A percentile compares a stretch with the other conserved stretches of the same genome.
Conservation (phyloP, 1,140 invertebrate genomes). For the Ips nitidus region DNA sequence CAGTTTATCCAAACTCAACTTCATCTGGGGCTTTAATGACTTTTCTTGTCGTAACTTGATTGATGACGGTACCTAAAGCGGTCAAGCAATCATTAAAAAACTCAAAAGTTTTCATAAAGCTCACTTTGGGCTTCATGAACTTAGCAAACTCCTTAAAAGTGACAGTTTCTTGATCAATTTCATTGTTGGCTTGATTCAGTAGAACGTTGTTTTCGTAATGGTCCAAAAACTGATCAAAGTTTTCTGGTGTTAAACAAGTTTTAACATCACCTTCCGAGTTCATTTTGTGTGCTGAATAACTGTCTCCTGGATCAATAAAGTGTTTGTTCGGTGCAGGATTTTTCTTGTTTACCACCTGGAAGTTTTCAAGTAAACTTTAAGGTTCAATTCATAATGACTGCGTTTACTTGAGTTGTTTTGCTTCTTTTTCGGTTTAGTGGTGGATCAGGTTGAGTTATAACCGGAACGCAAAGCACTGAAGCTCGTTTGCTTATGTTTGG, state of each 20-base stretch:
- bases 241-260: slow-evolving; percentile 1
- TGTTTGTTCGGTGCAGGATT: neutral
- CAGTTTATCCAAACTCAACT: slow-evolving; percentile 36
- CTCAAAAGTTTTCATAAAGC: neutral
- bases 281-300: slow-evolving; percentile 29
- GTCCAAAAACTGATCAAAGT: slow-evolving; percentile 22
- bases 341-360: too few relatives aligned
- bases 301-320: neutral
- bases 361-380: neutral
- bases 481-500: slow-evolving; percentile 41
- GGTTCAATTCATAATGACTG: neutral
- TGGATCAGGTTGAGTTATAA: slow-evolving; percentile 45
- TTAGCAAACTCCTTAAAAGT: slow-evolving; percentile 36
- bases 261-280: slow-evolving; percentile 36
- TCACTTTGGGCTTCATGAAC: slow-evolving; percentile 38
- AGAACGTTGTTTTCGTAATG: slow-evolving; percentile 20
- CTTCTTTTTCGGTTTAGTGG: slow-evolving; percentile 24
- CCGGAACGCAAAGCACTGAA: slow-evolving; percentile 45
- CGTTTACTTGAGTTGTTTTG: slow-evolving; percentile 23
- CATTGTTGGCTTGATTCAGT: neutral
- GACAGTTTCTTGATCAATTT: neutral
- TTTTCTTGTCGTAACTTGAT: slow-evolving; percentile 30
- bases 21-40: slow-evolving; percentile 18
- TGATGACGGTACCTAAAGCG: slow-evolving; percentile 24
- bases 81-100: neutral